Percentiles rank a stretch among this genome's conserved stretches.
Conservation (phyloP, 2,888 invertebrate genomes). For the Salpingus planirostris region DNA sequence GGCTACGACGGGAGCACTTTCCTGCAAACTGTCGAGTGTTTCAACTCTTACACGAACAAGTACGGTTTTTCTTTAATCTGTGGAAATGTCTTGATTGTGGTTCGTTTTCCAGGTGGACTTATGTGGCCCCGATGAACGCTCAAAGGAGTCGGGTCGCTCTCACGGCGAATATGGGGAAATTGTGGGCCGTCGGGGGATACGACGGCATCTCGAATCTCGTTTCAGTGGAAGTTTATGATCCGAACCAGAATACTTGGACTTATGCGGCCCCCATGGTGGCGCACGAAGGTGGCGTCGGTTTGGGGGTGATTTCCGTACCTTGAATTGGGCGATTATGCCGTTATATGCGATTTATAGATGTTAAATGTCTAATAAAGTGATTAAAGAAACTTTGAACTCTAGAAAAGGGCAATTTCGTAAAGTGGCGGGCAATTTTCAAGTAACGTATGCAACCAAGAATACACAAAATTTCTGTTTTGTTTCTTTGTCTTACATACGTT, state of each 20-base stretch:
- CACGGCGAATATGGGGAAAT: slow-evolving; percentile 73
- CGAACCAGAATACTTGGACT: slow-evolving; percentile 60
- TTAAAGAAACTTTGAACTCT: no score
- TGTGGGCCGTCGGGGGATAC: slow-evolving; percentile 76
- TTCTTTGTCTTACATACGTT: no score
- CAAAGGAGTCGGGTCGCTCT: slow-evolving; percentile 74
- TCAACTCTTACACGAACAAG: slow-evolving; percentile 62
- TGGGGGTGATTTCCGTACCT: slow-evolving; percentile 58
- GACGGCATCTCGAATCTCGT: slow-evolving; percentile 72
- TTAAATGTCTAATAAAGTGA: no score
- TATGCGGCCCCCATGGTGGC: slow-evolving; percentile 72
- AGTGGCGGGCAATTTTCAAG: no score
- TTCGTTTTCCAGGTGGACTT: slow-evolving; percentile 48
- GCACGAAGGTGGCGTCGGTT: slow-evolving; percentile 86
- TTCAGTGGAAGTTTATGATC: slow-evolving; percentile 79
- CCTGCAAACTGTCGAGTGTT: slow-evolving; percentile 72
- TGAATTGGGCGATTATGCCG: no score
- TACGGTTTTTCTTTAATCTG: slow-evolving; percentile 36
- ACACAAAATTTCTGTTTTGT: no score
- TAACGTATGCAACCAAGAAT: no score
- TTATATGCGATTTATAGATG: no score
- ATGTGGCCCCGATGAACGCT: slow-evolving; percentile 71
- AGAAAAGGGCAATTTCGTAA: no score
- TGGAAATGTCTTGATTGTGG: background rate
- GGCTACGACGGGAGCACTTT: slow-evolving; percentile 81